Percentiles rank a stretch among this genome's conserved stretches.
phyloP scores from a whole-genome alignment of 2,888 invertebrate species.

The Lycophotia porphyrea region DNA sequence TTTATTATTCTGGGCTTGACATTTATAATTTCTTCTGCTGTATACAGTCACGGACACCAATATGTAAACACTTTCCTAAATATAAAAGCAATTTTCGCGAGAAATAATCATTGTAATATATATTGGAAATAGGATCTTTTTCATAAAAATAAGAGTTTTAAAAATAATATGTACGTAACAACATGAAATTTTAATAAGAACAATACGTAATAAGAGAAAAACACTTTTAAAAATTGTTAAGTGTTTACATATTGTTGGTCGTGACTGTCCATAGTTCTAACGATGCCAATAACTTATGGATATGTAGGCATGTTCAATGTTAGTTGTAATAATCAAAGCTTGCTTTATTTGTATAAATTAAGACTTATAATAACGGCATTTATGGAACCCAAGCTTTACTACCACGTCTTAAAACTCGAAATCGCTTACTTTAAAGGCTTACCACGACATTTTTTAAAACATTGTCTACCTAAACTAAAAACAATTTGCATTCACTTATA shows the following conservation, averaged over 20 bases:
- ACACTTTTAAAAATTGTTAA: too few species aligned
- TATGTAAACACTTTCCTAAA: too few species aligned
- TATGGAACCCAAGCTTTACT: neutral
- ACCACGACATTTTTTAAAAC: neutral
- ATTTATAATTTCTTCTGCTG: neutral
- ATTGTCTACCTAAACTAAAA: conserved; percentile 13
- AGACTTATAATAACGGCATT: neutral
- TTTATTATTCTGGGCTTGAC: neutral
- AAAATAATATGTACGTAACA: too few species aligned
- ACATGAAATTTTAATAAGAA: too few species aligned
- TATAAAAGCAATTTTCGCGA: too few species aligned
- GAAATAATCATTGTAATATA: too few species aligned
- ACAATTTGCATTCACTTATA: conserved; percentile 62
- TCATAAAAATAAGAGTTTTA: too few species aligned
- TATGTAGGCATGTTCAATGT: neutral
- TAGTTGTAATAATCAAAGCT: neutral
- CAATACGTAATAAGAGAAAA: too few species aligned
- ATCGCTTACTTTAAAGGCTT: neutral
- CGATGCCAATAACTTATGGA: neutral
- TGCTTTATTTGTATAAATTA: neutral
- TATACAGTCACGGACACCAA: too few species aligned
- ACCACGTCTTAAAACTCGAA: neutral
- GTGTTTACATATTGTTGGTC: too few species aligned
- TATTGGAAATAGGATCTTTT: too few species aligned
- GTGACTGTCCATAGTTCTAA: neutral